Evolutionary conservation across 2,113 vertebrate genomes (phyloP).

Genomic region (Casuarius casuarius): DNA sequence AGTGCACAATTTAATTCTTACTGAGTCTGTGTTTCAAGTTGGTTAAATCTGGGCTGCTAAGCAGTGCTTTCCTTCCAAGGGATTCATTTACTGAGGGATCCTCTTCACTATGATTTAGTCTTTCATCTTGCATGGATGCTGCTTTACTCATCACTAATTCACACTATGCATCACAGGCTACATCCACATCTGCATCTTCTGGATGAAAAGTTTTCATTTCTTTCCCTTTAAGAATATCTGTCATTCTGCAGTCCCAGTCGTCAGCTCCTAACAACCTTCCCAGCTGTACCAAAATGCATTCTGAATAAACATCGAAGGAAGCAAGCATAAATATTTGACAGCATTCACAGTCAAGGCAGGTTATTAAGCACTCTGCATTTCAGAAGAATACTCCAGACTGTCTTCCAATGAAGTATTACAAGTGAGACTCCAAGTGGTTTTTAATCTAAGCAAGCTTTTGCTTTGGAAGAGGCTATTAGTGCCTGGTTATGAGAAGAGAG

Average conservation of each 20-base stretch:
- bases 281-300: constrained; percentile 67
- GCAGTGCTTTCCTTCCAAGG: constrained; percentile 16
- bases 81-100: constrained; percentile 24
- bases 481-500: neutral
- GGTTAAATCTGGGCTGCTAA: constrained; percentile 22
- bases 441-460: constrained; percentile 41
- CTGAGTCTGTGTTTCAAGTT: constrained; percentile 19
- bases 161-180: constrained; percentile 26
- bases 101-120: constrained; percentile 27
- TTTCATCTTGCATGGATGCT: constrained; percentile 42
- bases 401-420: constrained; percentile 35
- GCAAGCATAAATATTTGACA: constrained; percentile 69
- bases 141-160: constrained; percentile 50
- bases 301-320: constrained; percentile 73
- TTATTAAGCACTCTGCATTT: constrained; percentile 59
- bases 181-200: constrained; percentile 64
- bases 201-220: constrained; percentile 32
- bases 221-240: constrained; percentile 64
- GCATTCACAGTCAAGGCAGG: constrained; percentile 46
- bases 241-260: constrained; percentile 55
- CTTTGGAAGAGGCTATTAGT: neutral
- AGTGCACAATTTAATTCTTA: constrained; percentile 45
- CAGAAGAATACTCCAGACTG: constrained; percentile 45
- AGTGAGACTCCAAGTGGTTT: constrained; percentile 19
- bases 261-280: constrained; percentile 69